Conservation (phyloP, 2,797 vertebrate genomes). For the Tenualosa thibaudeaui region DNA sequence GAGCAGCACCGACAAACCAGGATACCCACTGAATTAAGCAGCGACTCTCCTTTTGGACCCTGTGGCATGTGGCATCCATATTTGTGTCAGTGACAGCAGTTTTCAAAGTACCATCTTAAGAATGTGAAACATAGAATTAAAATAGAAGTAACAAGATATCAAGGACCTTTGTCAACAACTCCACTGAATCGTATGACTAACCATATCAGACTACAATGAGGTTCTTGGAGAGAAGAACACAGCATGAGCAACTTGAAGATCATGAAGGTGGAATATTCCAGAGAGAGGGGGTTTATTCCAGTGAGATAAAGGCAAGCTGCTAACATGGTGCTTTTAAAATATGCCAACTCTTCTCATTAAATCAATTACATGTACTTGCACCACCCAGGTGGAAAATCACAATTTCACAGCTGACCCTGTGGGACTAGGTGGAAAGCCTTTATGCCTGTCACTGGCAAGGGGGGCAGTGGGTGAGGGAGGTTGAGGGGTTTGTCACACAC, state of each 20-base stretch:
- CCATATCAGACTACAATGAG: constrained; percentile 8
- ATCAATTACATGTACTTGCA: constrained; percentile 42
- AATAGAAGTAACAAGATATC: neutral
- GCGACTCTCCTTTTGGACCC: neutral
- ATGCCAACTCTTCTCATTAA: constrained; percentile 35
- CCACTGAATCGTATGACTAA: neutral
- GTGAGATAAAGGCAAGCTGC: constrained; percentile 22
- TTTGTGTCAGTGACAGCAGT: neutral
- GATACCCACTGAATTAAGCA: neutral
- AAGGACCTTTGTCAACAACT: neutral
- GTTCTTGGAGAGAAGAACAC: neutral
- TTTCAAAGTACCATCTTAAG: neutral
- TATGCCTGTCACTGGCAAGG: constrained; percentile 14
- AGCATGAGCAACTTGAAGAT: constrained; percentile 17
- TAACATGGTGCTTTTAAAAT: constrained; percentile 27
- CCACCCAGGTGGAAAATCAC: constrained; percentile 44
- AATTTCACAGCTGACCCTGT: constrained; percentile 44
- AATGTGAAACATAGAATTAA: neutral
- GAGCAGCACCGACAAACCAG: neutral
- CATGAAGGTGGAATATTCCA: neutral
- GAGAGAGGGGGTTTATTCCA: neutral
- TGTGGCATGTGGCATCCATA: constrained; percentile 23
- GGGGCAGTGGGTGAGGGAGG: neutral
- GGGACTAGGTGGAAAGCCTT: constrained; percentile 30
- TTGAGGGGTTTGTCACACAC: neutral